Evolutionary conservation across 2,113 vertebrate genomes (phyloP).

Genomic region (Aegithalos caudatus): DNA sequence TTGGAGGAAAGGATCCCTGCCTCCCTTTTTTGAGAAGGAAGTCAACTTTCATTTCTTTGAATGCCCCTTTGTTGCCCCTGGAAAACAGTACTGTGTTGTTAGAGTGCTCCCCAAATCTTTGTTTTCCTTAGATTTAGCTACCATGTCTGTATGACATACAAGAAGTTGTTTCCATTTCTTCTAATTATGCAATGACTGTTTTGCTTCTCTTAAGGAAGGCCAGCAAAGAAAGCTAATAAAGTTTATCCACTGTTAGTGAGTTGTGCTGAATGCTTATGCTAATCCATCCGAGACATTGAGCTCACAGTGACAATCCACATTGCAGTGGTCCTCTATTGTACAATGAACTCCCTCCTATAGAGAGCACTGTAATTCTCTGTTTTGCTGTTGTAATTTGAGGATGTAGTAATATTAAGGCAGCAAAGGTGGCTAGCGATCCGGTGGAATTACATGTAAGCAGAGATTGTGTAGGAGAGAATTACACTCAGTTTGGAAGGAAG

Average conservation of each 20-base stretch:
- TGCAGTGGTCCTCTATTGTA: neutral
- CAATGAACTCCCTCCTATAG: neutral
- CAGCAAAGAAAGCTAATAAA: neutral
- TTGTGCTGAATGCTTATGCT: neutral
- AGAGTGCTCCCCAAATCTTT: neutral
- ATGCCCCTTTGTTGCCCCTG: neutral
- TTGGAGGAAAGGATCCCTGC: neutral
- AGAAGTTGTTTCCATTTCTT: neutral
- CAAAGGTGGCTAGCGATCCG: neutral
- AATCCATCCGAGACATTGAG: neutral
- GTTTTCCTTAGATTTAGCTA: neutral
- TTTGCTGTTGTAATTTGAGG: conserved; percentile 19
- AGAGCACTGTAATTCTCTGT: conserved; percentile 13
- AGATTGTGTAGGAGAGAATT: neutral
- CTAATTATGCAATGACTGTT: neutral
- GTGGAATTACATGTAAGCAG: neutral
- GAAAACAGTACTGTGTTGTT: neutral
- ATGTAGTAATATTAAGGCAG: neutral
- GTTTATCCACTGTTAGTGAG: neutral
- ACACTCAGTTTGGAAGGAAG: neutral
- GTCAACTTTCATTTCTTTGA: neutral
- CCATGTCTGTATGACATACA: neutral
- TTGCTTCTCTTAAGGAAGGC: neutral
- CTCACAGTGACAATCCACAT: neutral
- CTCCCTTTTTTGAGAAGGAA: neutral